Percentiles rank a stretch among this genome's conserved stretches.
Conservation (phyloP, 2,797 vertebrate species). For the Pelochelys cantorii region DNA sequence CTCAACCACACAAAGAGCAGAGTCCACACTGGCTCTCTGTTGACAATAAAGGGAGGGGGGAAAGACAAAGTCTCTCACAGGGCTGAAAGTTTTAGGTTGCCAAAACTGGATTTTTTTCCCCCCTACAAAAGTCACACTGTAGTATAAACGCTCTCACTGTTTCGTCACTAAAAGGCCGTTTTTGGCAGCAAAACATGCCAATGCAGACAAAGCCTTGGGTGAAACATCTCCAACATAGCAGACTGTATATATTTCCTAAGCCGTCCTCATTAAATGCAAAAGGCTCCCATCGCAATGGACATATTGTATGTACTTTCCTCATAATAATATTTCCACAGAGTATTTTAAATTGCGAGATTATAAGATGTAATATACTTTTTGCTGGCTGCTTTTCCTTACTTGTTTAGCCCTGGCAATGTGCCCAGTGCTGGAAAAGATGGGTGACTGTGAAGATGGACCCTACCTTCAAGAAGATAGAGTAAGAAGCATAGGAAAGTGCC, state of each 20-base stretch:
- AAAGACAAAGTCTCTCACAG: no score
- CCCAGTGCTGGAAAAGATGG: not conserved
- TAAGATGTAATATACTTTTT: not conserved
- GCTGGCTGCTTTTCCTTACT: not conserved
- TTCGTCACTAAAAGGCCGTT: no score
- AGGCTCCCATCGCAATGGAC: not conserved
- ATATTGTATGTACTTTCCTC: not conserved
- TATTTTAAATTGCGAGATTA: not conserved
- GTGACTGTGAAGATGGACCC: fast-evolving
- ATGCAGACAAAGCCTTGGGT: not conserved
- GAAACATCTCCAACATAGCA: not conserved
- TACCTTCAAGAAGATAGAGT: not conserved
- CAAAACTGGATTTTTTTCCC: no score
- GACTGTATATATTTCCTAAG: conserved; percentile 1
- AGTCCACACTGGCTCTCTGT: no score
- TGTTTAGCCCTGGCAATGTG: not conserved
- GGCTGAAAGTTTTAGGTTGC: no score
- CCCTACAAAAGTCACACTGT: no score
- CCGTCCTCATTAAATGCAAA: conserved; percentile 17
- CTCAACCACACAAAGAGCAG: no score
- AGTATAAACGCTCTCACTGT: no score
- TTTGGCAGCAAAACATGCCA: no score
- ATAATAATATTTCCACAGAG: not conserved
- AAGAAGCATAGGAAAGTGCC: not conserved
- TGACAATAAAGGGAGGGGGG: no score